These are phyloP conservation scores for Battus philenor DNA, from an alignment of 1,140 invertebrate genomes.

Conservation along the genomic window DNA sequence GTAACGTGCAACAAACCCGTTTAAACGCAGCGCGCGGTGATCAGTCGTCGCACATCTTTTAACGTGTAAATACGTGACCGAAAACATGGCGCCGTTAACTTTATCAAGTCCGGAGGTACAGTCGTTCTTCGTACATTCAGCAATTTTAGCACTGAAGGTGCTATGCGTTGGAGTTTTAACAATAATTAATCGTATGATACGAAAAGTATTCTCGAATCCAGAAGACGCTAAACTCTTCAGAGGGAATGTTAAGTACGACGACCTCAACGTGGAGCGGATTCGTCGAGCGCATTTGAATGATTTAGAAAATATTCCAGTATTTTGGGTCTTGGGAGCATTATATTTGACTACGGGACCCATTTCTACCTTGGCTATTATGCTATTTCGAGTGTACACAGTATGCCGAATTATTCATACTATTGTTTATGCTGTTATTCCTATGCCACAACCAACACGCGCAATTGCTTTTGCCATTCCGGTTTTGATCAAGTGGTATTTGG, in stretches of 20 bases:
- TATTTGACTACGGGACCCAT: slow-evolving; percentile 80
- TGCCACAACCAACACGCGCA: slow-evolving; percentile 47
- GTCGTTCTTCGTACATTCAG: slow-evolving; percentile 73
- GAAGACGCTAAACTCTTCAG: slow-evolving; percentile 48
- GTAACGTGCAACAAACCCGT: too few species aligned
- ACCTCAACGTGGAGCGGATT: slow-evolving; percentile 74
- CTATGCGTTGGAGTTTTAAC: slow-evolving; percentile 73
- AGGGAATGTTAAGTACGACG: slow-evolving; percentile 70
- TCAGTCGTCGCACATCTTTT: too few species aligned
- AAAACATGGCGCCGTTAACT: slow-evolving; percentile 43
- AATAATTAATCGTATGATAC: slow-evolving; percentile 50
- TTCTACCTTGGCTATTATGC: slow-evolving; percentile 64
- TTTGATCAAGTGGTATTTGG: slow-evolving; percentile 51
- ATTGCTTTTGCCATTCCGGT: slow-evolving; percentile 38
- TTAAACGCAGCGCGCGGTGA: too few species aligned
- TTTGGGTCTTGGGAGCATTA: slow-evolving; percentile 79
- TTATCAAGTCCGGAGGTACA: slow-evolving; percentile 61
- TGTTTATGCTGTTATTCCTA: slow-evolving; percentile 76
- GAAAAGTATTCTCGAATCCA: slow-evolving; percentile 47
- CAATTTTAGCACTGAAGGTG: slow-evolving; percentile 76
- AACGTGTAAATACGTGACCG: too few species aligned
- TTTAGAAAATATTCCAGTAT: slow-evolving; percentile 84
- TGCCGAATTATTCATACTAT: slow-evolving; percentile 80
- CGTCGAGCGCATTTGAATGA: slow-evolving; percentile 84
- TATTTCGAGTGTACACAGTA: slow-evolving; percentile 79